These are phyloP conservation scores for Enteromius paludinosus DNA, from an alignment of 2,797 vertebrate genomes.

Conservation along the genomic window DNA sequence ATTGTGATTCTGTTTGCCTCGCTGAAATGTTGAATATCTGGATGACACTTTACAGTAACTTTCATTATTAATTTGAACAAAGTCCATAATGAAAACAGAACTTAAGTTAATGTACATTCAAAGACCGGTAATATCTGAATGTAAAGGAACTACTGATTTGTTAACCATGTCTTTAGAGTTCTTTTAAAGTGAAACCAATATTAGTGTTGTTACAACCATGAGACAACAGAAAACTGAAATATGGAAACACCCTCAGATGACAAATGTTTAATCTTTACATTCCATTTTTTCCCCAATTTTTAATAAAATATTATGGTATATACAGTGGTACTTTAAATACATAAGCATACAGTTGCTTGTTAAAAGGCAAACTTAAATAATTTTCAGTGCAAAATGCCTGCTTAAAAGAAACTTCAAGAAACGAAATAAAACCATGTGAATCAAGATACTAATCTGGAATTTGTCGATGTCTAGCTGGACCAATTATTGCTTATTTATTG, in stretches of 20 bases:
- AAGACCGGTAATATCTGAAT: background rate
- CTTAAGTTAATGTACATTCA: background rate
- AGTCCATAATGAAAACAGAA: background rate
- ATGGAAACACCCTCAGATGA: conserved; percentile 30
- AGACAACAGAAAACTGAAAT: conserved; percentile 55
- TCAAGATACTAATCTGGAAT: conserved; percentile 59
- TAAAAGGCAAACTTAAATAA: conserved; percentile 62
- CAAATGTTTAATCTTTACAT: conserved; percentile 58
- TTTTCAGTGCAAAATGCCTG: conserved; percentile 75
- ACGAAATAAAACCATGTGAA: conserved; percentile 58
- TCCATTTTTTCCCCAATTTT: conserved; percentile 60
- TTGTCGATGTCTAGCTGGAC: conserved; percentile 59
- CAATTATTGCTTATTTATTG: conserved; percentile 78
- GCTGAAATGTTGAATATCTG: conserved; percentile 52
- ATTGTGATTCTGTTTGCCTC: conserved; percentile 51
- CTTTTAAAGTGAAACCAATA: conserved; percentile 13
- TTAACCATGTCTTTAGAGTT: background rate
- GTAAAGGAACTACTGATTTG: background rate
- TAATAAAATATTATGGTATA: conserved; percentile 76
- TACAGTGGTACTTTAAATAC: conserved; percentile 72
- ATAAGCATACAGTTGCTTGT: conserved; percentile 62
- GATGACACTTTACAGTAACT: conserved; percentile 25
- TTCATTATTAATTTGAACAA: conserved; percentile 14
- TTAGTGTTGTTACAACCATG: conserved; percentile 51
- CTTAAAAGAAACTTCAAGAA: conserved; percentile 55